Evolutionary conservation across 2,113 vertebrate genomes (phyloP).

Genomic region (Spea bombifrons): DNA sequence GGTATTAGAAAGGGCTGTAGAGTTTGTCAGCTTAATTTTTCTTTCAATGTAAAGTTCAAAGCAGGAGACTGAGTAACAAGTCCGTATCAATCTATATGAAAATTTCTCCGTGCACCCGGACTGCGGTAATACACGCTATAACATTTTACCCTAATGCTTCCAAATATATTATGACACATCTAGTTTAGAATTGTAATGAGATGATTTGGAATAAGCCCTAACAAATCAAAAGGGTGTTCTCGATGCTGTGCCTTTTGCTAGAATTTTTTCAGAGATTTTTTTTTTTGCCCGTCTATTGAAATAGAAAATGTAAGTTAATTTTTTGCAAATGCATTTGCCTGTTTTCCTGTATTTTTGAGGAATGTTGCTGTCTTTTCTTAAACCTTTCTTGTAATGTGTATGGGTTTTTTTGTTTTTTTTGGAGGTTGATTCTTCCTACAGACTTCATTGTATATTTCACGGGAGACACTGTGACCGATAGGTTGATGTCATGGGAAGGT

Average conservation of each 20-base stretch:
- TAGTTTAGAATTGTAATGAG: constrained; percentile 48
- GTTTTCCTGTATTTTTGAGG: constrained; percentile 29
- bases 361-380: not conserved
- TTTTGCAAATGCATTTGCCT: constrained; percentile 14
- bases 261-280: constrained; percentile 5
- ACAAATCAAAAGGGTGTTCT: constrained; percentile 42
- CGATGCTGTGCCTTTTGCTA: constrained; percentile 33
- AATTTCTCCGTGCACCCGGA: constrained; percentile 26
- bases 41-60: constrained; percentile 34
- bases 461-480: not conserved
- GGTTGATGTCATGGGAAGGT: too few relatives aligned
- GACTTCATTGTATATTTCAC: not conserved
- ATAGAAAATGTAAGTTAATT: constrained; percentile 39
- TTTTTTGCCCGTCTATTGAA: constrained; percentile 14
- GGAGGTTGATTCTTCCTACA: not conserved
- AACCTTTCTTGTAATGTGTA: not conserved
- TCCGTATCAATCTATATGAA: constrained; percentile 47
- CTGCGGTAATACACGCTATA: constrained; percentile 25
- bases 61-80: constrained; percentile 8
- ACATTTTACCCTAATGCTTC: constrained; percentile 41
- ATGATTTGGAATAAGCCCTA: constrained; percentile 41
- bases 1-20: constrained; percentile 11
- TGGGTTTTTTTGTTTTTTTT: not conserved
- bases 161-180: constrained; percentile 46
- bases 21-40: constrained; percentile 1